Evolutionary conservation across 2,113 vertebrate genomes (phyloP).

Genomic region (Cromileptes altivelis): DNA sequence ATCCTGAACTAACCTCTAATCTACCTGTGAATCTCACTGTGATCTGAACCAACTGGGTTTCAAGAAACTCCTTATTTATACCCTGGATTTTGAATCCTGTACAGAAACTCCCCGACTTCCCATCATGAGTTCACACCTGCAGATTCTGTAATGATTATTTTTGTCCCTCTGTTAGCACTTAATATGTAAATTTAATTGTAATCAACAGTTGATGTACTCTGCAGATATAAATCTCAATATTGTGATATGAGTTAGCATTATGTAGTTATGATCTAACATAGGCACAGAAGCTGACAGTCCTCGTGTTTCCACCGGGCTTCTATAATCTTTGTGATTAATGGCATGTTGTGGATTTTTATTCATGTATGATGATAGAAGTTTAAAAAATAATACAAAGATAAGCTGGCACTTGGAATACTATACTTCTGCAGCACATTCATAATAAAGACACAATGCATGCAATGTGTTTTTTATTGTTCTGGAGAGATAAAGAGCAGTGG

Average conservation of each 20-base stretch:
- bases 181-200: conserved; percentile 66
- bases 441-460: conserved; percentile 83
- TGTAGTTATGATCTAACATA: conserved; percentile 51
- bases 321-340: conserved; percentile 72
- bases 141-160: conserved; percentile 40
- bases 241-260: conserved; percentile 69
- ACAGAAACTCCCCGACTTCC: conserved; percentile 20
- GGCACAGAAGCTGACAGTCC: conserved; percentile 41
- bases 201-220: conserved; percentile 69
- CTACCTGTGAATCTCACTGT: conserved; percentile 71
- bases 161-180: conserved; percentile 35
- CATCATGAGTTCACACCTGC: conserved; percentile 20
- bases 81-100: conserved; percentile 54
- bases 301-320: conserved; percentile 59
- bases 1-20: conserved; percentile 52
- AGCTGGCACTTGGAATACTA: conserved; percentile 62
- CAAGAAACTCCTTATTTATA: conserved; percentile 29
- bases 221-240: conserved; percentile 68
- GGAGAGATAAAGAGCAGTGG: background rate
- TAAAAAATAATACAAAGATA: conserved; percentile 40
- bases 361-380: conserved; percentile 58
- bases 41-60: conserved; percentile 50
- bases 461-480: conserved; percentile 37
- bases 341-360: conserved; percentile 73
- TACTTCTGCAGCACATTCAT: conserved; percentile 72